phyloP scores from a whole-genome alignment of 2,888 invertebrate genomes.

The Eutolmus rufibarbis region DNA sequence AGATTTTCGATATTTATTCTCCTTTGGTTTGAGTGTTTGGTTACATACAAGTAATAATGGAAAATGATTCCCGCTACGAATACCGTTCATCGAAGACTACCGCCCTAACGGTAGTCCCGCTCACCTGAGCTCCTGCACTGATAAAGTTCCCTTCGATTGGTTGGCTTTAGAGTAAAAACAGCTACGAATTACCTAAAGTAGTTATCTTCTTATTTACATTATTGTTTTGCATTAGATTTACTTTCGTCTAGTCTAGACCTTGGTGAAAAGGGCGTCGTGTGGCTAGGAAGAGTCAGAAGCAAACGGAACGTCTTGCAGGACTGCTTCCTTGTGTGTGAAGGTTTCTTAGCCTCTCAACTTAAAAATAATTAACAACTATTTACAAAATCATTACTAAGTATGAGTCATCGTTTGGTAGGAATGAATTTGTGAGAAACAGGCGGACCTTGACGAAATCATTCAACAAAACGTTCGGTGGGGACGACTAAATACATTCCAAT shows the following conservation, averaged over 20 bases:
- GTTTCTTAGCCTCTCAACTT: slow-evolving; percentile 41
- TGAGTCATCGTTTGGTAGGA: slow-evolving; percentile 10
- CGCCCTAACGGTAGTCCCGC: background rate
- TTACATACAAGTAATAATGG: slow-evolving; percentile 29
- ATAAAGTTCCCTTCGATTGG: background rate
- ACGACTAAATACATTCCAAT: background rate
- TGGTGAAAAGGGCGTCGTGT: background rate
- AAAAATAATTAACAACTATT: slow-evolving; percentile 47
- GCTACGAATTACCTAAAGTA: background rate
- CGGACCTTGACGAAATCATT: background rate
- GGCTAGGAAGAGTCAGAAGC: slow-evolving; percentile 13
- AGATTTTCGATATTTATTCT: slow-evolving; percentile 19
- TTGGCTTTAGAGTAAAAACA: slow-evolving; percentile 26
- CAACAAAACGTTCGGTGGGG: slow-evolving; percentile 19
- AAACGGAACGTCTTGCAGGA: background rate
- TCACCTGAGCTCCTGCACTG: background rate
- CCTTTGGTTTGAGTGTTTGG: slow-evolving; percentile 35
- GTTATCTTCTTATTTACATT: slow-evolving; percentile 13
- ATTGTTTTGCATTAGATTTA: slow-evolving; percentile 28
- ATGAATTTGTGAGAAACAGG: background rate
- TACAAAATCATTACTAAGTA: slow-evolving; percentile 38
- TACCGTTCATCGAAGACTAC: background rate
- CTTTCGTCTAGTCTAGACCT: background rate
- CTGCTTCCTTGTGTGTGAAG: background rate
- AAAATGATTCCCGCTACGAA: slow-evolving; percentile 22